Conservation (phyloP, 2,797 vertebrate genomes). For the Micrastur ruficollis region DNA sequence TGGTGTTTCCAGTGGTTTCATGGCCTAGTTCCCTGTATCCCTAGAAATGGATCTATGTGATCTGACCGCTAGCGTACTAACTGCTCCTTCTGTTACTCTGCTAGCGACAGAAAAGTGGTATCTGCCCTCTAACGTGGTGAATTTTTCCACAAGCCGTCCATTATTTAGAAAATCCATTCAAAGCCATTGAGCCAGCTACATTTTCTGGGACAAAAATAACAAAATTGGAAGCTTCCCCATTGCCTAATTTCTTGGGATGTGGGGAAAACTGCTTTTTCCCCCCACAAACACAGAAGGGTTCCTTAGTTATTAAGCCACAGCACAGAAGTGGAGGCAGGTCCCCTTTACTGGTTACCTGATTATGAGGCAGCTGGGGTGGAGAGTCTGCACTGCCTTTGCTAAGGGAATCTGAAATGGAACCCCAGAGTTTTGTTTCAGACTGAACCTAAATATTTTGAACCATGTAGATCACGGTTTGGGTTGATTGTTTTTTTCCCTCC, state of each 20-base stretch:
- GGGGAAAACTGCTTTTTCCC: background rate
- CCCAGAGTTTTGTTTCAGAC: background rate
- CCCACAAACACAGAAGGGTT: rapidly evolving
- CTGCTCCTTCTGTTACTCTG: background rate
- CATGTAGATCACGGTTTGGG: rapidly evolving
- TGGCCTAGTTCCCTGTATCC: background rate
- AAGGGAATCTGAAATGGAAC: background rate
- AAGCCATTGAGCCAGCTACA: background rate
- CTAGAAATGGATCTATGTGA: background rate
- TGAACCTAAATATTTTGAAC: background rate
- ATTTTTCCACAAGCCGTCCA: background rate
- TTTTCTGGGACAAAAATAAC: background rate
- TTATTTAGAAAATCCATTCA: background rate
- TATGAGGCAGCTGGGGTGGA: background rate
- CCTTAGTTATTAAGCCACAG: background rate
- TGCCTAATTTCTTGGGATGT: background rate
- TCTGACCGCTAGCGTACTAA: background rate
- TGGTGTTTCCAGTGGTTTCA: background rate
- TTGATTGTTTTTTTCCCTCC: background rate
- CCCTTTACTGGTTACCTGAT: background rate
- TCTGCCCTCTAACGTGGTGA: background rate
- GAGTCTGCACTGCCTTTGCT: background rate
- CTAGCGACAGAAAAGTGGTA: background rate
- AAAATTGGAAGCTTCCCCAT: background rate
- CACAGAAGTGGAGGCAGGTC: background rate